Evolutionary conservation across 2,797 vertebrate genomes (phyloP), one percentile per base, ranked within the genome.

Genomic region (Meriones psammophilus): DNA sequence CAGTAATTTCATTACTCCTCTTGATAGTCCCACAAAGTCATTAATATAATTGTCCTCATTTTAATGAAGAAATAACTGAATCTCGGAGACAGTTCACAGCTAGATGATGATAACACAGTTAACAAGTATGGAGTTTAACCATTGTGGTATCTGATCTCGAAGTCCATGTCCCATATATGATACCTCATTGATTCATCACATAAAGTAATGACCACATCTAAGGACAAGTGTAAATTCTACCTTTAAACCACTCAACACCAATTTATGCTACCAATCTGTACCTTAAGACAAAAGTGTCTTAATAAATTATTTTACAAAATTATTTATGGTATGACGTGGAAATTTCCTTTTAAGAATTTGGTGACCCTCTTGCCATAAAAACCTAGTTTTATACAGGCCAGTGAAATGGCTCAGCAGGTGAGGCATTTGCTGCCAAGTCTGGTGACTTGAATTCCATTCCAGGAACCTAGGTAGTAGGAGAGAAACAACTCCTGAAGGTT

Each of bases 221-320:
- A 91, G 26, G 15, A 79, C 9, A 30, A 39, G 10, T 79, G 18
- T 54, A 93, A 89, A 84, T 89, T 85, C 42, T 88, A 39, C 3
- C 58, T 90, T 96, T 79, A 9, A 89, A 18, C 91, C 56, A 3
- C 3, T 76, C 2, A 39, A 10, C 66, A 73, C 92, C 20, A 85
- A 54, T 88, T 74, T 88, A 36, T 62, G 60, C 8, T 78, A 64
- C 5, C 20, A 94, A 73, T 12, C 30, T 87, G 24, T 2, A 74
- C 15, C 24, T 96, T 89, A 88, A 64, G 69, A 71, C 3, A 92
- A 56, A 62, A 46, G 20, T 73, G 28, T 84, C 56, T 88, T 92
- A n/a, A 3, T 89, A 30, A 30, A 3, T 62, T 81, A 2, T 33
- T 88, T 58, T 36, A 81, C 20, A 88, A 62, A 89, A 76, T 50